Evolutionary conservation across 2,888 invertebrate genomes (phyloP).

Genomic region (Sympetrum striolatum): DNA sequence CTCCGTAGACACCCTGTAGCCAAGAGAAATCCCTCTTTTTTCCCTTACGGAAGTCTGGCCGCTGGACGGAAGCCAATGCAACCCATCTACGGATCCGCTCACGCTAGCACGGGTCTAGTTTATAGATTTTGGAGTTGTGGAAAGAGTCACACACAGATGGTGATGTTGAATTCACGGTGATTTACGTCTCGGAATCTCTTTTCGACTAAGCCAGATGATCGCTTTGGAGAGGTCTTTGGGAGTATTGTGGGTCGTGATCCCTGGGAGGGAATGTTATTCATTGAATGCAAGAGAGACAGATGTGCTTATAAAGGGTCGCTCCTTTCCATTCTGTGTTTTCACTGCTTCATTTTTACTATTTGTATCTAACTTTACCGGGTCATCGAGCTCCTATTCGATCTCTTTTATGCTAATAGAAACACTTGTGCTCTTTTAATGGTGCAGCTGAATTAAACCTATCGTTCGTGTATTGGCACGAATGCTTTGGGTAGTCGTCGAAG

Average conservation of each 20-base stretch:
- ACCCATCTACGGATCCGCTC: neutral
- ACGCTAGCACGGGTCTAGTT: neutral
- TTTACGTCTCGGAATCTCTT: neutral
- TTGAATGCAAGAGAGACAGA: neutral
- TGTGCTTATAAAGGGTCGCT: neutral
- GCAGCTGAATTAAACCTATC: too few species aligned
- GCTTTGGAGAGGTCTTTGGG: neutral
- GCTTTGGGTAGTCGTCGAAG: too few species aligned
- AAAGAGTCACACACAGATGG: neutral
- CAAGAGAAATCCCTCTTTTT: neutral
- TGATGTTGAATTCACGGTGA: neutral
- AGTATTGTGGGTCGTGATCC: neutral
- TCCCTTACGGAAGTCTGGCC: neutral
- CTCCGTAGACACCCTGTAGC: neutral
- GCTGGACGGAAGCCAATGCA: neutral
- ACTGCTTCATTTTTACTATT: too few species aligned
- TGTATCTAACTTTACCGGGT: too few species aligned
- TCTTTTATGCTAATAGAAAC: too few species aligned
- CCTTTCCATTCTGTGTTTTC: too few species aligned
- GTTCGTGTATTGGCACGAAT: too few species aligned
- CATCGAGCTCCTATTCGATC: too few species aligned
- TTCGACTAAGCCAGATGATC: too few species aligned
- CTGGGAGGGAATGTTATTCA: neutral
- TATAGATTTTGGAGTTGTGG: neutral
- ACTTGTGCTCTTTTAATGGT: too few species aligned